A percentile compares a stretch with the other conserved stretches of the same genome.
phyloP scores from a whole-genome alignment of 2,113 vertebrate genomes.

The Pomatostomus ruficeps region DNA sequence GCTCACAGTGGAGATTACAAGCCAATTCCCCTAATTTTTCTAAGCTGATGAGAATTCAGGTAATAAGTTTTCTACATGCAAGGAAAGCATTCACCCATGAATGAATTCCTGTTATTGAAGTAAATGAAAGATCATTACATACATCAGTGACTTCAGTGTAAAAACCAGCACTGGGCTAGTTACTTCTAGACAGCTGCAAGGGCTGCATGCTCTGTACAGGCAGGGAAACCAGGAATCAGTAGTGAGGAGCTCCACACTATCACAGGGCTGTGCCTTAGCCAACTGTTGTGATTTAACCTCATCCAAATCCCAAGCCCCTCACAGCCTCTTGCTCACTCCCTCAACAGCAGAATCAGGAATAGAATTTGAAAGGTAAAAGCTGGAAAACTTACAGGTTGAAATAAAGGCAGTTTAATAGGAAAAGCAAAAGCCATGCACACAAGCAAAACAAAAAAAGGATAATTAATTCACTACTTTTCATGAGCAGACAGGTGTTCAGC shows the following conservation, averaged over 20 bases:
- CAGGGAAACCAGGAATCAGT: neutral
- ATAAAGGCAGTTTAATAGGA: neutral
- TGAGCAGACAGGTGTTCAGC: neutral
- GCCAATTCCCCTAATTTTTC: neutral
- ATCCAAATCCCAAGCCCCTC: accelerated
- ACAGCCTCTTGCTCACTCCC: neutral
- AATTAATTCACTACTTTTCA: neutral
- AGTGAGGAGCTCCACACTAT: accelerated
- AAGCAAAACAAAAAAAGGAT: neutral
- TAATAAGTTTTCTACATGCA: neutral
- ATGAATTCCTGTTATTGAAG: neutral
- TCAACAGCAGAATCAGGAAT: too few species aligned
- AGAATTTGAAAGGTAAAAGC: neutral
- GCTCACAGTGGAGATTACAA: neutral
- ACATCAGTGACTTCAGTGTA: neutral
- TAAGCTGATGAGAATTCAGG: neutral
- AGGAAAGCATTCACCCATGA: neutral
- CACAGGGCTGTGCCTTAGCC: neutral
- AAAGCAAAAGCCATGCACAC: neutral
- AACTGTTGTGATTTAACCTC: neutral
- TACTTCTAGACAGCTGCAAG: neutral
- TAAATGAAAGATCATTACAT: neutral
- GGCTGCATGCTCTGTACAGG: neutral
- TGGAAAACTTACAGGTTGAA: neutral
- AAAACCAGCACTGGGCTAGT: neutral